Conservation (phyloP, 1,140 invertebrate genomes). For the Ephestia elutella region DNA sequence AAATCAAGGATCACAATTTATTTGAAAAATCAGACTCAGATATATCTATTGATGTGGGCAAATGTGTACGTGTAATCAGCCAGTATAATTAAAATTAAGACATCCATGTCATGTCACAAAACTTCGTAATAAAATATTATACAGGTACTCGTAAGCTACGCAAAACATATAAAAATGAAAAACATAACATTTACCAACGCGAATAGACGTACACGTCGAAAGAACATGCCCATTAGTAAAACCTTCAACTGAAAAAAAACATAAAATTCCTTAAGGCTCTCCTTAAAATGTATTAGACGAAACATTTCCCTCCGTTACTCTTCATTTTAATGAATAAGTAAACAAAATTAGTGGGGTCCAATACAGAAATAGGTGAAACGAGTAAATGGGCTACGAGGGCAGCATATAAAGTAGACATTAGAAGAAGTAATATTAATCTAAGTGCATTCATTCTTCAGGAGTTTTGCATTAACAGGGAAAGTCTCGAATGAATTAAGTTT, state of each 20-base stretch:
- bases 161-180: no score
- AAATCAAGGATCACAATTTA: no score
- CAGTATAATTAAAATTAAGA: no score
- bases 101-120: no score
- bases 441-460: neutral
- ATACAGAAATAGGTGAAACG: slow-evolving; percentile 63
- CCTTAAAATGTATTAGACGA: slow-evolving; percentile 47
- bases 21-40: no score
- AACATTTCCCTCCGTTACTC: slow-evolving; percentile 43
- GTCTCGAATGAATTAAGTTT: no score
- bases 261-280: slow-evolving; percentile 27
- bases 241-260: neutral
- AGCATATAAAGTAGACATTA: slow-evolving; percentile 63
- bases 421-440: slow-evolving; percentile 43
- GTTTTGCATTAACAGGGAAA: neutral
- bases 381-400: slow-evolving; percentile 42
- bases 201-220: neutral
- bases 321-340: slow-evolving; percentile 70
- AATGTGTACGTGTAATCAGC: no score
- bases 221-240: neutral
- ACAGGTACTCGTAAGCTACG: no score
- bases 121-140: no score
- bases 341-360: slow-evolving; percentile 66
- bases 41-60: no score
- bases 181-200: no score